phyloP scores from a whole-genome alignment of 2,888 invertebrate genomes.

The Steromphala cineraria region DNA sequence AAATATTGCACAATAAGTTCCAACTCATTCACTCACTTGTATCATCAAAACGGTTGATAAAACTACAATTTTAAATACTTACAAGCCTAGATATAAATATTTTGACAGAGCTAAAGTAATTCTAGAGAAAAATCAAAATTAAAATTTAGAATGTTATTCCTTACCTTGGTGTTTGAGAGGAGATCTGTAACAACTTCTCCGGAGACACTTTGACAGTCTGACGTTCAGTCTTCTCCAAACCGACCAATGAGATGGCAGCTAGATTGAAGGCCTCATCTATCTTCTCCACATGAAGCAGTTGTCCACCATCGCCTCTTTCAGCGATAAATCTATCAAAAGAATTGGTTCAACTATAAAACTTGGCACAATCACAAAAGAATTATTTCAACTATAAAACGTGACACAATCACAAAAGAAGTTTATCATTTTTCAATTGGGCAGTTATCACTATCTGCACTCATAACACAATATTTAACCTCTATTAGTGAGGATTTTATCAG shows the following conservation, averaged over 20 bases:
- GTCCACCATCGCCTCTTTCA: constrained; percentile 74
- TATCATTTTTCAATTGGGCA: too few relatives aligned
- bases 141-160: neutral
- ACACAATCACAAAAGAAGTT: too few relatives aligned
- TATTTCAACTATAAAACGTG: neutral
- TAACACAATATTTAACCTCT: too few relatives aligned
- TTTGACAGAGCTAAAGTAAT: neutral
- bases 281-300: constrained; percentile 75
- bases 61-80: too few relatives aligned
- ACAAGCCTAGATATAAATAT: too few relatives aligned
- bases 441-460: too few relatives aligned
- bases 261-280: constrained; percentile 75
- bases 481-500: too few relatives aligned
- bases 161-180: constrained; percentile 56
- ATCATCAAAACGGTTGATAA: too few relatives aligned
- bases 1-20: too few relatives aligned
- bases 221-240: constrained; percentile 32
- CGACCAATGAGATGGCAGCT: constrained; percentile 46
- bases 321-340: constrained; percentile 74
- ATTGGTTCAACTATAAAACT: neutral
- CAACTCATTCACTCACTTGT: too few relatives aligned
- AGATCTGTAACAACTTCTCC: constrained; percentile 50
- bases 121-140: neutral
- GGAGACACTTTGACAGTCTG: constrained; percentile 27
- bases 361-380: neutral